Evolutionary conservation across 2,888 invertebrate genomes (phyloP).

Genomic region (Hydropsyche betteni): DNA sequence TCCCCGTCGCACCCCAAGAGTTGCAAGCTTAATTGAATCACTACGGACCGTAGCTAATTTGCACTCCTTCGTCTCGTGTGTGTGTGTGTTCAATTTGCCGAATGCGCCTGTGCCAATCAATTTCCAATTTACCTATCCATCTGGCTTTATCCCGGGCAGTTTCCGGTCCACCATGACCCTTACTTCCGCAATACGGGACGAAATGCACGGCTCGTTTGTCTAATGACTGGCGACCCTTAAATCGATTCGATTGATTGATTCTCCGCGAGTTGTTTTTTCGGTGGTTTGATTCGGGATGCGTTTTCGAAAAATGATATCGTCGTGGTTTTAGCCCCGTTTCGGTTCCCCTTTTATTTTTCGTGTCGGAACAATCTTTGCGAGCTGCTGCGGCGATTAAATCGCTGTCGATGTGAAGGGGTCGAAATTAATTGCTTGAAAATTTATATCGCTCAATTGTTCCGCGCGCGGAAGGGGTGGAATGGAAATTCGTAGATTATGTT

Average conservation of each 20-base stretch:
- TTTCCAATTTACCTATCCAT: conserved; percentile 24
- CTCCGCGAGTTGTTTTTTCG: background rate
- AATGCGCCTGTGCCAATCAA: conserved; percentile 18
- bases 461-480: no score
- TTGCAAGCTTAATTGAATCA: conserved; percentile 5
- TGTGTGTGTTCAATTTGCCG: background rate
- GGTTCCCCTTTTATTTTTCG: conserved; percentile 22
- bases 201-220: no score
- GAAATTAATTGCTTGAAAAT: conserved; percentile 48
- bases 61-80: background rate
- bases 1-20: background rate
- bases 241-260: background rate
- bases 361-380: conserved; percentile 26
- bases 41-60: conserved; percentile 12
- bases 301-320: conserved; percentile 3
- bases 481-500: no score
- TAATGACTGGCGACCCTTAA: background rate
- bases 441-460: conserved; percentile 31
- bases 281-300: background rate
- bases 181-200: background rate
- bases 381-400: conserved; percentile 31
- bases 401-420: conserved; percentile 36
- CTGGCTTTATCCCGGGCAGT: background rate
- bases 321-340: background rate
- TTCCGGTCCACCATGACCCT: background rate